A percentile compares a stretch with the other conserved stretches of the same genome.
These are phyloP conservation scores for Paelopatides confundens DNA, from an alignment of 53 echinoderm and acorn worm genomes.

Conservation along the genomic window DNA sequence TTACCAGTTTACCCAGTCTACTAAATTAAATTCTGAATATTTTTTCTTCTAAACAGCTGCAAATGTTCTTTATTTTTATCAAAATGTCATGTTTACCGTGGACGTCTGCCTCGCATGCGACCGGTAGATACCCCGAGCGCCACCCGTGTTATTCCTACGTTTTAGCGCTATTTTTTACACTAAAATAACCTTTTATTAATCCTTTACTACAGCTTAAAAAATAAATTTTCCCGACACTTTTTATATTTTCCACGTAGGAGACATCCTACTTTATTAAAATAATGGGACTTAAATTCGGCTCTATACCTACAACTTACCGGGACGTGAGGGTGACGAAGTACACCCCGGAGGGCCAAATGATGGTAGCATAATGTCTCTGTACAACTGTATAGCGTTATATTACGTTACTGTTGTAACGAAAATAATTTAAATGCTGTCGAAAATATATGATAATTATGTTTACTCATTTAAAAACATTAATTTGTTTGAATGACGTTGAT, in stretches of 20 bases:
- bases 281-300: conserved; percentile 4
- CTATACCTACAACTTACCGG: neutral
- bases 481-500: neutral
- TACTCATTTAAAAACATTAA: neutral
- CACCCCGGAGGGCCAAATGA: conserved; percentile 9
- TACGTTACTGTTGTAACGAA: neutral
- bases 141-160: conserved; percentile 30
- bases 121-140: conserved; percentile 26
- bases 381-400: neutral
- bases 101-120: conserved; percentile 23
- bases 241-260: conserved; percentile 49
- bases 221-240: conserved; percentile 38
- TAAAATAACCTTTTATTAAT: conserved; percentile 36
- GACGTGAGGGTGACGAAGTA: conserved; percentile 57
- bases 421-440: neutral
- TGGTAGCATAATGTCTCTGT: neutral
- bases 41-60: conserved; percentile 12
- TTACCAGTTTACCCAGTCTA: no score
- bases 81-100: neutral
- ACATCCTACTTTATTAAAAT: conserved; percentile 44
- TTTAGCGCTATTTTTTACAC: conserved; percentile 29
- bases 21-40: conserved; percentile 22
- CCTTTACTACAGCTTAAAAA: conserved; percentile 29
- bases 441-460: neutral
- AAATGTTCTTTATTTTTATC: conserved; percentile 12